Conservation (phyloP, 1,140 invertebrate species). For the Camponotus vicinus region DNA sequence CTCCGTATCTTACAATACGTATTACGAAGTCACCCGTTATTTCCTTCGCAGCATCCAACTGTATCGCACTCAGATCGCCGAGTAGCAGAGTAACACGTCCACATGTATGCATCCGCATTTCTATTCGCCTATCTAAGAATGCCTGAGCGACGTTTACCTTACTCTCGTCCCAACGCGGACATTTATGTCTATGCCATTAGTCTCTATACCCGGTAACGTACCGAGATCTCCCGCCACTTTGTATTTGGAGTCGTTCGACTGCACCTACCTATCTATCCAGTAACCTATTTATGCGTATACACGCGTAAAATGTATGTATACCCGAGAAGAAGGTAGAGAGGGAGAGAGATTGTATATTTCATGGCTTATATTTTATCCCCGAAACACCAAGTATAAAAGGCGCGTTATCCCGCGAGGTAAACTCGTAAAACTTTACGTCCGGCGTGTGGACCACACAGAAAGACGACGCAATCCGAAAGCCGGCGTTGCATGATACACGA, state of each 20-base stretch:
- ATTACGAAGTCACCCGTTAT: slow-evolving; percentile 25
- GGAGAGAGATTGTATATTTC: not conserved
- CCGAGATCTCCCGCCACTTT: slow-evolving; percentile 52
- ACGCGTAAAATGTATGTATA: not conserved
- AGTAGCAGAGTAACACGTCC: slow-evolving; percentile 41
- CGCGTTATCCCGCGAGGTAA: slow-evolving; percentile 12
- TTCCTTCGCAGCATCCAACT: slow-evolving; percentile 17
- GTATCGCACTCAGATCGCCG: slow-evolving; percentile 46
- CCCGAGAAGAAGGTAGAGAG: not conserved
- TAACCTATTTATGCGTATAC: slow-evolving; percentile 25
- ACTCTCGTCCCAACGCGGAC: slow-evolving; percentile 35
- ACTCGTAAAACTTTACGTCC: slow-evolving; percentile 42
- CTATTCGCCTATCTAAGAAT: slow-evolving; percentile 40
- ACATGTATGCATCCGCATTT: slow-evolving; percentile 45
- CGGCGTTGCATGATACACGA: not conserved
- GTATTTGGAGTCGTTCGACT: slow-evolving; percentile 27
- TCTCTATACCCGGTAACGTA: slow-evolving; percentile 46
- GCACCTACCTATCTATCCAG: slow-evolving; percentile 12
- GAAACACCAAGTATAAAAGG: not conserved
- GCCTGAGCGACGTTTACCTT: slow-evolving; percentile 22
- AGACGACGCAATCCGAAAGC: slow-evolving; percentile 19
- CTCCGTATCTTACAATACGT: slow-evolving; percentile 10
- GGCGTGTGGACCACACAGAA: slow-evolving; percentile 49
- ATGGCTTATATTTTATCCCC: slow-evolving; percentile 29
- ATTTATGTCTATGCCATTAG: slow-evolving; percentile 50